phyloP scores from a whole-genome alignment of 2,113 vertebrate species.

The Pan paniscus region DNA sequence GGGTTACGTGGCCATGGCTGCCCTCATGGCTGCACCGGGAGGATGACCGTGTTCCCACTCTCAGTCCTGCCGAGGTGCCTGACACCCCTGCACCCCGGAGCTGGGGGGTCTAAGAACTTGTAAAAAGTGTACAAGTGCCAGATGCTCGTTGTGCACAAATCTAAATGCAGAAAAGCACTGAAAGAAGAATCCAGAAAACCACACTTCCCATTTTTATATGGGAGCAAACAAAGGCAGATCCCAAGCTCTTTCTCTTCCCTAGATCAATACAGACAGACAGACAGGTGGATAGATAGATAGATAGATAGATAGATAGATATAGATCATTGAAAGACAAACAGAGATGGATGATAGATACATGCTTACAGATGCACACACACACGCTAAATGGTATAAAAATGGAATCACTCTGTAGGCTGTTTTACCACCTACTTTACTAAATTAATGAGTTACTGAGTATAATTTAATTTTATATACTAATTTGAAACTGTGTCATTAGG shows the following conservation, averaged over 20 bases:
- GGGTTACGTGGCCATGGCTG: background rate
- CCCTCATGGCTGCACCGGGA: background rate
- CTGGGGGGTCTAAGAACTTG: background rate
- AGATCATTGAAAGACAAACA: background rate
- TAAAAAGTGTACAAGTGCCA: fast-evolving
- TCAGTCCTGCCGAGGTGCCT: fast-evolving
- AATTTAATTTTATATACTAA: background rate
- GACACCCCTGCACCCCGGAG: background rate
- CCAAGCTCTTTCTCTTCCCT: background rate
- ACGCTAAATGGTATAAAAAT: background rate
- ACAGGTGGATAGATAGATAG: background rate
- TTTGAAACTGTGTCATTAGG: too few relatives aligned
- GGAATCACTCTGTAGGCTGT: background rate
- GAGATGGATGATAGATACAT: background rate
- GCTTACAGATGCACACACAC: too few relatives aligned
- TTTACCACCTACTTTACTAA: background rate
- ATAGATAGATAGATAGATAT: background rate
- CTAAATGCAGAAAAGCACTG: fast-evolving
- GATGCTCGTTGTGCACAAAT: background rate
- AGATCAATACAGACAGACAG: background rate
- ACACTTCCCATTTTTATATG: background rate
- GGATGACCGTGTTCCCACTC: fast-evolving
- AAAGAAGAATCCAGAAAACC: background rate
- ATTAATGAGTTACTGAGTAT: background rate
- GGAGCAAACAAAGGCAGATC: background rate